phyloP scores from a whole-genome alignment of 2,113 vertebrate species.

The Brienomyrus longianalis region DNA sequence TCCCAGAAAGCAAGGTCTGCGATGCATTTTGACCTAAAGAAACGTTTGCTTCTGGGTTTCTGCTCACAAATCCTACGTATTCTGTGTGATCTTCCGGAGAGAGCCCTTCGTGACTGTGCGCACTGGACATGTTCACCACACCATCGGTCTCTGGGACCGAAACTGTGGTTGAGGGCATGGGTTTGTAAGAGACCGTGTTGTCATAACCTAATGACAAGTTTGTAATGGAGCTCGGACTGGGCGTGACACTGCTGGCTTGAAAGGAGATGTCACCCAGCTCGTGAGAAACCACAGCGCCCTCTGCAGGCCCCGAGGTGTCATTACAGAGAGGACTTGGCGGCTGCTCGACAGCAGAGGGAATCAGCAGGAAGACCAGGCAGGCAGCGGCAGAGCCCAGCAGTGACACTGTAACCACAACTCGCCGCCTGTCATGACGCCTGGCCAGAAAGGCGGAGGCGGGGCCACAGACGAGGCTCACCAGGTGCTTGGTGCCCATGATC shows the following conservation, averaged over 20 bases:
- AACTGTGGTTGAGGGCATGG: not conserved
- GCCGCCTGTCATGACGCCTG: slow-evolving; percentile 57
- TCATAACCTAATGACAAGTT: not conserved
- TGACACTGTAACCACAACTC: slow-evolving; percentile 53
- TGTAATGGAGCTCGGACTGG: not conserved
- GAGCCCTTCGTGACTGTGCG: not conserved
- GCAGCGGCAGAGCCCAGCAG: slow-evolving; percentile 60
- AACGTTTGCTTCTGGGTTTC: not conserved
- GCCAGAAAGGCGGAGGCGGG: slow-evolving; percentile 60
- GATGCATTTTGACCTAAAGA: not conserved
- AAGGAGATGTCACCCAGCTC: not conserved
- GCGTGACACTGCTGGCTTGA: not conserved
- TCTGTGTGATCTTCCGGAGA: not conserved
- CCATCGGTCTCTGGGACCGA: not conserved
- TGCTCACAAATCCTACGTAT: not conserved
- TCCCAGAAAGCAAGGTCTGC: not conserved
- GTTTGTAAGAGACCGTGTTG: not conserved
- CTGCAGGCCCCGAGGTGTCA: slow-evolving; percentile 15
- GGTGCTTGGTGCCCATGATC: slow-evolving; percentile 64
- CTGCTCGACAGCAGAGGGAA: slow-evolving; percentile 42
- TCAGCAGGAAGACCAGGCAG: slow-evolving; percentile 59
- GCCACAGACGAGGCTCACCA: slow-evolving; percentile 61
- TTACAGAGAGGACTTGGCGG: slow-evolving; percentile 44
- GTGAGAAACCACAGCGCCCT: not conserved
- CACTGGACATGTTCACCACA: not conserved